Base-by-base conservation (phyloP, 2,797 vertebrate genomes). In the Cyclopterus lumpus region DNA sequence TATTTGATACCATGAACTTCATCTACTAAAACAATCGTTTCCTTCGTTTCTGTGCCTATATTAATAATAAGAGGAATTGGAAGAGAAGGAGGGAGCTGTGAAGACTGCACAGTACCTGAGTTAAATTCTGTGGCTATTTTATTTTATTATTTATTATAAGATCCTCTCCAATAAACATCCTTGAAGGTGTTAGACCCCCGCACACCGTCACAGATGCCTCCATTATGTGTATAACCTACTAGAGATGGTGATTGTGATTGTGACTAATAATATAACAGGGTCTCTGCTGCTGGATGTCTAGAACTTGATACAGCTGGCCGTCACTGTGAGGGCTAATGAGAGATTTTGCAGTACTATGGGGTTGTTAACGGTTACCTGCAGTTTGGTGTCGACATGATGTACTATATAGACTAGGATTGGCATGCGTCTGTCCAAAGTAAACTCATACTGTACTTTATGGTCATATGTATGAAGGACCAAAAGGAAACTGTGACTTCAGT, bases 181-280 rank as follows among this genome's bases (percentile, higher is more conserved):
- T 79, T 75, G 68, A 83, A 88, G 73, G 86, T 84, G 74, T 88
- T 84, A 65, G 73, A 72, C 34, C 71, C 70, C 71, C 70, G 66
- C 88, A 80, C 77, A 40, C 74, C 81, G 77, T 82, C 90, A 83
- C 85, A 85, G 86, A 86, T 81, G 73, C 79, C 83, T 82, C 78
- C 77, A 34, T 85, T 65, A 42, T 71, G 44, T 69, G 48, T 74
- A 53, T 88, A 87, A 91, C 75, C 73, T 59, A 73, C 81, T 63
- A 49, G 86, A 90, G 89, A 89, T 86, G 89, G 86, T 64, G 77
- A 81, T 77, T 77, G 82, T 89, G 87, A 89, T 89, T n/a, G n/a
- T n/a, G n/a, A 79, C 87, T 86, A 88, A 87, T 87, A 78, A 86
- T 81, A 78, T 84, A 82, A 90, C 82, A 73, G 70, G 82, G 59